phyloP scores from a whole-genome alignment of 2,888 invertebrate genomes.

The Spodoptera littoralis region DNA sequence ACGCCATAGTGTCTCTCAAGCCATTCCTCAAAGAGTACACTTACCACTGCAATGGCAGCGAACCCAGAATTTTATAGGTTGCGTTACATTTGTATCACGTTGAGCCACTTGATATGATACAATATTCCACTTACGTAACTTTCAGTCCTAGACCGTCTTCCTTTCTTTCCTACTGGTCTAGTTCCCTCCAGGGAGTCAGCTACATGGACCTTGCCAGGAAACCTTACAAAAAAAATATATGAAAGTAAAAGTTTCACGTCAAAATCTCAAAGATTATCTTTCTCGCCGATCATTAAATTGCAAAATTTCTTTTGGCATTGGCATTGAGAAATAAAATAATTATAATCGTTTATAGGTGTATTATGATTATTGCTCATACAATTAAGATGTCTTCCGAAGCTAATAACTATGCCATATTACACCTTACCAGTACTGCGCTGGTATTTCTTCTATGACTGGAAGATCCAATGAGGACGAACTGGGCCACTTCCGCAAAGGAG shows the following conservation, averaged over 20 bases:
- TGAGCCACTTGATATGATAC: neutral
- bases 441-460: constrained; percentile 74
- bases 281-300: no score
- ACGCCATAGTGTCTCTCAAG: no score
- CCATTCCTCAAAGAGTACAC: no score
- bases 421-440: constrained; percentile 74
- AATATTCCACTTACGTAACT: constrained; percentile 23
- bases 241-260: no score
- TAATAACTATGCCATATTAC: no score
- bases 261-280: no score
- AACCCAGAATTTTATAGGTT: neutral
- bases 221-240: constrained; percentile 63
- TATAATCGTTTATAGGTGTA: no score
- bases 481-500: constrained; percentile 59
- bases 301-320: no score
- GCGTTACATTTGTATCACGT: neutral
- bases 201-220: constrained; percentile 78
- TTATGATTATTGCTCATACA: no score
- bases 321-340: no score
- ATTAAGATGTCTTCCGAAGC: no score
- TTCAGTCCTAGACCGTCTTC: constrained; percentile 4
- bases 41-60: no score
- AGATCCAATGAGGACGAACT: constrained; percentile 71
- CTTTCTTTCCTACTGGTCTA: constrained; percentile 4
- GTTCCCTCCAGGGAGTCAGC: constrained; percentile 25